phyloP scores from a whole-genome alignment of 2,888 invertebrate genomes.

The Scrobipalpa costella region DNA sequence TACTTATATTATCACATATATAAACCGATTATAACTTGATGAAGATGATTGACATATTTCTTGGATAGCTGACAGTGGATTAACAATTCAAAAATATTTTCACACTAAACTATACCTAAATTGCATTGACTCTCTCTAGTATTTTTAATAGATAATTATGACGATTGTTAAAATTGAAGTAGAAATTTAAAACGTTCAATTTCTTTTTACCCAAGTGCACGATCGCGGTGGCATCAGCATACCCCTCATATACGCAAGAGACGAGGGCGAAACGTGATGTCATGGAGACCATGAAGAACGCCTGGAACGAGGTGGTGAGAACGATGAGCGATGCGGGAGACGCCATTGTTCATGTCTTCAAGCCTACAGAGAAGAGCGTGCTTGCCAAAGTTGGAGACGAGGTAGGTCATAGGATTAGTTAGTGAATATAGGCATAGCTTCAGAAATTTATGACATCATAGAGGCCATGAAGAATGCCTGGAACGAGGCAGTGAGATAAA shows the following conservation, averaged over 20 bases:
- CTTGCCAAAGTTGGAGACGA: constrained; percentile 51
- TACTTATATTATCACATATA: too few relatives aligned
- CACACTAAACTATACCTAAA: too few relatives aligned
- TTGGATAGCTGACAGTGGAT: too few relatives aligned
- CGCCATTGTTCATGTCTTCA: constrained; percentile 67
- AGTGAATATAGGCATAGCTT: too few relatives aligned
- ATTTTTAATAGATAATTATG: too few relatives aligned
- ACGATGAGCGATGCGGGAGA: constrained; percentile 65
- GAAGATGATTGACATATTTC: too few relatives aligned
- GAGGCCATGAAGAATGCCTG: constrained; percentile 45
- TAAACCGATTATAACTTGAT: too few relatives aligned
- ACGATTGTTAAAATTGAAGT: too few relatives aligned
- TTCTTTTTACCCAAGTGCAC: constrained; percentile 40
- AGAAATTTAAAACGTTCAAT: neutral
- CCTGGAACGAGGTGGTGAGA: constrained; percentile 64
- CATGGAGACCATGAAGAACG: constrained; percentile 66
- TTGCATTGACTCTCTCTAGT: too few relatives aligned
- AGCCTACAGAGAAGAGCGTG: constrained; percentile 66
- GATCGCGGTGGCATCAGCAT: constrained; percentile 44
- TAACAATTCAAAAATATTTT: too few relatives aligned
- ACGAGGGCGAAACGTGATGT: constrained; percentile 55
- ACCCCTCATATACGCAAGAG: constrained; percentile 40
- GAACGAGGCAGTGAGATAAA: too few relatives aligned
- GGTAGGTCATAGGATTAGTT: too few relatives aligned
- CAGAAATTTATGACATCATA: constrained; percentile 67